These are phyloP conservation scores for Andrena hattorfiana DNA, from an alignment of 2,888 invertebrate genomes.

Conservation along the genomic window DNA sequence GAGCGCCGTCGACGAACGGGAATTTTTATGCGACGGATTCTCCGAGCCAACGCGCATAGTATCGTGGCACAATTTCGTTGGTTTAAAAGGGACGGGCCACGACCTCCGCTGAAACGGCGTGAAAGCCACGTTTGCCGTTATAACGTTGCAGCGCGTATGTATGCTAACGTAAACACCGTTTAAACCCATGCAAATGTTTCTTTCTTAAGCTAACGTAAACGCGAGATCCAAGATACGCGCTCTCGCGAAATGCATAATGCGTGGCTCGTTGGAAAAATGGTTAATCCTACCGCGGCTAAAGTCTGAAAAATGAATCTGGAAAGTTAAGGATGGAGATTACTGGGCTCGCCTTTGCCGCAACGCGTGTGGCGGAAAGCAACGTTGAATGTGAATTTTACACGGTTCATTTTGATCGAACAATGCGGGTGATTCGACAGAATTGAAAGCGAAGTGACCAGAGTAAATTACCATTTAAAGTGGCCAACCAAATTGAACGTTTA, in stretches of 20 bases:
- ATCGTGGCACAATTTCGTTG: constrained; percentile 12
- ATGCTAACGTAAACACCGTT: constrained; percentile 1
- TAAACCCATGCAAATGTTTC: background rate
- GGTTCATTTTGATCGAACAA: background rate
- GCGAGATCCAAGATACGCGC: constrained; percentile 26
- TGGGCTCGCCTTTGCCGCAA: too few relatives aligned
- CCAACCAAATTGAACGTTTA: too few relatives aligned
- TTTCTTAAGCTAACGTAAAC: background rate
- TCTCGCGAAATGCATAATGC: background rate
- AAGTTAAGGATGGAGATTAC: background rate
- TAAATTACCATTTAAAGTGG: too few relatives aligned
- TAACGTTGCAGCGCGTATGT: background rate
- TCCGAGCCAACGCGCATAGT: constrained; percentile 7
- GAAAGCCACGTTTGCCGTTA: constrained; percentile 12
- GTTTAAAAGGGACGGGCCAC: constrained; percentile 6
- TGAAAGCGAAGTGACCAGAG: too few relatives aligned
- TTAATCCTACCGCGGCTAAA: background rate
- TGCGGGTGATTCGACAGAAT: background rate
- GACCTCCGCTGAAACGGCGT: background rate
- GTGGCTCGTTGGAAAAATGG: background rate
- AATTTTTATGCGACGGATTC: constrained; percentile 29
- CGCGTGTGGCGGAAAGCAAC: background rate
- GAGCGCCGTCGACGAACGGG: constrained; percentile 20
- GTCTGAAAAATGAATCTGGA: background rate
- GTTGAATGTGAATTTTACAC: background rate